Percentiles rank a stretch among this genome's conserved stretches.
Evolutionary conservation across 2,797 vertebrate species (phyloP).

Genomic region (Sparus aurata): DNA sequence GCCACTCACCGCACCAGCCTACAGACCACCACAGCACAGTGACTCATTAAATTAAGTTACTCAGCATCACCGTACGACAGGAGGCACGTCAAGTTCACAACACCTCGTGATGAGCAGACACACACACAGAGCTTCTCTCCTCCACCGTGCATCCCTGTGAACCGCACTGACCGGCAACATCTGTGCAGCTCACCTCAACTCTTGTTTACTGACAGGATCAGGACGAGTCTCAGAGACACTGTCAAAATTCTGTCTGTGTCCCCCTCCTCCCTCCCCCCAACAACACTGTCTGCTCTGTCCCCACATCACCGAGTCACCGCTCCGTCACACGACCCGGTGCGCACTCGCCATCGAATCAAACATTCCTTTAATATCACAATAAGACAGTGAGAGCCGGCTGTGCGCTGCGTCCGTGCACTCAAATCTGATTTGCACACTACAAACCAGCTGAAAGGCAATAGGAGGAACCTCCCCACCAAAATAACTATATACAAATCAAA

Average conservation of each 20-base stretch:
- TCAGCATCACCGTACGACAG: no score
- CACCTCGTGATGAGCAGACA: no score
- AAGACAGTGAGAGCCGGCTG: constrained; percentile 33
- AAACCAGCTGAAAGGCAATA: no score
- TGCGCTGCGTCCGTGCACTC: constrained; percentile 6
- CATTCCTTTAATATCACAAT: constrained; percentile 44
- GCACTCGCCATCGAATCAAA: constrained; percentile 23
- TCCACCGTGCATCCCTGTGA: not conserved
- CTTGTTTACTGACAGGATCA: not conserved
- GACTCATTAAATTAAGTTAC: no score
- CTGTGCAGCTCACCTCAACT: constrained; percentile 7
- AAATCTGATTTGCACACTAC: no score
- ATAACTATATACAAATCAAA: no score
- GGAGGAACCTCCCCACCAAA: no score
- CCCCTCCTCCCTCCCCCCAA: not conserved
- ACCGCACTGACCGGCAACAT: not conserved
- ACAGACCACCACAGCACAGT: no score
- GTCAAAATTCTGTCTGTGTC: constrained; percentile 13
- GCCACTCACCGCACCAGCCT: no score
- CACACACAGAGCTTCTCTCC: no score
- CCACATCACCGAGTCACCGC: constrained; percentile 17
- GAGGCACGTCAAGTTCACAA: no score
- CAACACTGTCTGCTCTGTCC: not conserved
- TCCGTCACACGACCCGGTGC: constrained; percentile 22
- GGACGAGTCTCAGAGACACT: not conserved